Conservation (phyloP, 1,140 invertebrate genomes). For the Mercenaria mercenaria region DNA sequence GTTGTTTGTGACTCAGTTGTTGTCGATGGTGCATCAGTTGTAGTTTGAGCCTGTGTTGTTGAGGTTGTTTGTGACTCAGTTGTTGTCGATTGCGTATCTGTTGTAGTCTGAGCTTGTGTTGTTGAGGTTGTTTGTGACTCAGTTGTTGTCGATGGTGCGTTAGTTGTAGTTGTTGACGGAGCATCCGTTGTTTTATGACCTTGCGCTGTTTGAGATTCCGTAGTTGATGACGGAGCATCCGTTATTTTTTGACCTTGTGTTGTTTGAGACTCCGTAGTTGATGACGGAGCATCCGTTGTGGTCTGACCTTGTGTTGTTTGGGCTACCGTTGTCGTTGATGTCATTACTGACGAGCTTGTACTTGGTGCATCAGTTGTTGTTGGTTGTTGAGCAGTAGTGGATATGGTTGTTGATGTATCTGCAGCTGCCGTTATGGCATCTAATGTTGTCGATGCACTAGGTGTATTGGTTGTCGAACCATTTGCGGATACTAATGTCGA, state of each 20-base stretch:
- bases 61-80: neutral
- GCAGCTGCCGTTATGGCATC: slow-evolving; percentile 18
- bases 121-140: neutral
- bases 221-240: neutral
- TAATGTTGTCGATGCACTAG: neutral
- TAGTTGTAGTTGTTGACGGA: slow-evolving; percentile 18
- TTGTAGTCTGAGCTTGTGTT: slow-evolving; percentile 17
- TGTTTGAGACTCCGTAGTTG: neutral
- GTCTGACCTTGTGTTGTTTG: slow-evolving; percentile 9
- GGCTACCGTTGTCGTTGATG: neutral
- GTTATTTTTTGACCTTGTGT: neutral
- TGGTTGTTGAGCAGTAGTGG: slow-evolving; percentile 18
- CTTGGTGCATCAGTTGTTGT: slow-evolving; percentile 19
- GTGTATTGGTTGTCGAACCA: neutral
- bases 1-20: neutral
- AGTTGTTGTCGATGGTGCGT: slow-evolving; percentile 13
- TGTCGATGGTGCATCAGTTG: neutral
- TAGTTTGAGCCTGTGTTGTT: neutral
- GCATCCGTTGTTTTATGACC: neutral
- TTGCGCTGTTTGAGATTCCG: neutral
- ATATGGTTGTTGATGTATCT: neutral
- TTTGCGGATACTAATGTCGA: too few species aligned
- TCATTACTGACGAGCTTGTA: neutral
- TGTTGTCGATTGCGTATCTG: slow-evolving; percentile 18
- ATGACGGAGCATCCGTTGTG: neutral